phyloP scores from a whole-genome alignment of 2,113 vertebrate species.

The Ellobius talpinus region DNA sequence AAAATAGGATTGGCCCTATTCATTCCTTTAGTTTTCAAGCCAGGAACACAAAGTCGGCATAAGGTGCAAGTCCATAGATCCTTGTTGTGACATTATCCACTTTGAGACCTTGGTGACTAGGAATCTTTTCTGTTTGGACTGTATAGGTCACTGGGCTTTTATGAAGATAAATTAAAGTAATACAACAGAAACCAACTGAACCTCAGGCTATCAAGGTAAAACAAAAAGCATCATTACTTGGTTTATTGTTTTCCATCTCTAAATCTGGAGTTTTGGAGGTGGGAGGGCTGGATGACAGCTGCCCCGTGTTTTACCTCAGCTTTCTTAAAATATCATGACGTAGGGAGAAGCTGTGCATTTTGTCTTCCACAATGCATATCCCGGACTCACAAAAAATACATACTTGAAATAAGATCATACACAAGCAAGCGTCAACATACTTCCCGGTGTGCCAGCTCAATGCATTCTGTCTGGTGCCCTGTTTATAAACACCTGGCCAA shows the following conservation, averaged over 20 bases:
- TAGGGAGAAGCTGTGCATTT: background rate
- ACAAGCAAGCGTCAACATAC: conserved; percentile 4
- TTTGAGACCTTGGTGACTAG: background rate
- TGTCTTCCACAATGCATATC: background rate
- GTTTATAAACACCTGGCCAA: conserved; percentile 27
- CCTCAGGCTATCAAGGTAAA: background rate
- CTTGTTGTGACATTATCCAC: background rate
- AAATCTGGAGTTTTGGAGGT: background rate
- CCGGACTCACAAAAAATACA: background rate
- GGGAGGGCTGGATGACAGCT: fast-evolving
- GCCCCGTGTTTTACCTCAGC: background rate
- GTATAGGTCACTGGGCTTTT: background rate
- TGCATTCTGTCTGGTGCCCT: background rate
- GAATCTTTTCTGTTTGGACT: background rate
- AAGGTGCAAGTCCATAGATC: background rate
- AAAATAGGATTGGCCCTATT: background rate
- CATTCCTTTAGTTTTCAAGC: background rate
- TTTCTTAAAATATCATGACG: background rate
- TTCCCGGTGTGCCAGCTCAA: background rate
- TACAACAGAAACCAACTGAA: background rate
- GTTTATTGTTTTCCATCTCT: background rate
- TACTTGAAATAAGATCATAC: conserved; percentile 27
- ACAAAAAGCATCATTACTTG: background rate
- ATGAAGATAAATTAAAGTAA: background rate
- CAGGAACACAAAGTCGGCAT: background rate